Evolutionary conservation across 1,140 invertebrate species (phyloP).

Genomic region (Brachionus asplanchnoidis): DNA sequence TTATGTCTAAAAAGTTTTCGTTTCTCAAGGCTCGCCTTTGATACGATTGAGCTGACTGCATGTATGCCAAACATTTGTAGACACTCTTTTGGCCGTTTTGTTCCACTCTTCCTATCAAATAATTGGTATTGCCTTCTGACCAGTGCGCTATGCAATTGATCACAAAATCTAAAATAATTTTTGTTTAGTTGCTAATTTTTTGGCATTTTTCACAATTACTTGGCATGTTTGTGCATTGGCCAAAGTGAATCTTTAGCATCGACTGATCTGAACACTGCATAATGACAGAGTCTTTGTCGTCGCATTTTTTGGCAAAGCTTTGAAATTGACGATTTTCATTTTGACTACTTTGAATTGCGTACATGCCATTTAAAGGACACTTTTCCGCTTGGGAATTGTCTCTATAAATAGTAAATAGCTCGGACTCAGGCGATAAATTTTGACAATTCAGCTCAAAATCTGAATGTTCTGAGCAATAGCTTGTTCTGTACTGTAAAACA

Average conservation of each 20-base stretch:
- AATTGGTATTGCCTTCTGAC: constrained; percentile 19
- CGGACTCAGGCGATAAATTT: constrained; percentile 40
- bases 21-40: background rate
- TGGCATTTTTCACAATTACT: background rate
- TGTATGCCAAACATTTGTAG: constrained; percentile 26
- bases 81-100: background rate
- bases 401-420: constrained; percentile 8
- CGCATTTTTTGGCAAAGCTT: background rate
- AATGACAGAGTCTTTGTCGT: background rate
- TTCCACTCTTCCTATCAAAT: constrained; percentile 9
- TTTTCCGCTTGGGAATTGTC: background rate
- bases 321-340: background rate
- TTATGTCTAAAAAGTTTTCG: background rate
- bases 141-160: constrained; percentile 33
- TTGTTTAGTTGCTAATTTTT: background rate
- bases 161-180: constrained; percentile 10
- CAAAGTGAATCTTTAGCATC: constrained; percentile 35
- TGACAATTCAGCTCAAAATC: constrained; percentile 29
- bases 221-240: constrained; percentile 24
- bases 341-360: background rate
- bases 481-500: constrained; percentile 29
- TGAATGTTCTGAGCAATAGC: background rate
- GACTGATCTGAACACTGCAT: constrained; percentile 28
- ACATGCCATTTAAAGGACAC: constrained; percentile 14
- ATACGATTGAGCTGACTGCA: background rate